phyloP scores from a whole-genome alignment of 2,113 vertebrate genomes.

The Poicephalus meyeri region DNA sequence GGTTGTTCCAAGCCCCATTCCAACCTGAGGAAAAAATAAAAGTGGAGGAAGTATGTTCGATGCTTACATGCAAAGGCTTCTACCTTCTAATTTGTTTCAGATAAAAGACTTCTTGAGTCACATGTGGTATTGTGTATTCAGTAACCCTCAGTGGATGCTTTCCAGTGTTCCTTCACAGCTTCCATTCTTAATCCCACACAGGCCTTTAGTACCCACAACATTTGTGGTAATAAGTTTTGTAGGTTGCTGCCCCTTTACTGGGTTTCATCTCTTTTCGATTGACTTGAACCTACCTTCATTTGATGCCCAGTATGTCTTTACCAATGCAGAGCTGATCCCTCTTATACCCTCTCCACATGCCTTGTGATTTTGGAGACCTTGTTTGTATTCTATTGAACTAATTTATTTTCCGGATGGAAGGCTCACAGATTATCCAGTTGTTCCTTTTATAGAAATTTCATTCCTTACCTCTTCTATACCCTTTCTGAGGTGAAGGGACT shows the following conservation, averaged over 20 bases:
- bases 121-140: not conserved
- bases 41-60: not conserved
- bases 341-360: rapidly evolving
- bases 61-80: not conserved
- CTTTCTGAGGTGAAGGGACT: not conserved
- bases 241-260: not conserved
- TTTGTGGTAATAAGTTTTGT: not conserved
- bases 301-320: not conserved
- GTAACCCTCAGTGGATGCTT: not conserved
- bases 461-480: not conserved
- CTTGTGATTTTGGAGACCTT: not conserved
- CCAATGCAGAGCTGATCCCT: not conserved
- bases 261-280: not conserved
- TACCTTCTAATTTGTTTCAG: not conserved
- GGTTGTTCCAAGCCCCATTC: too few species aligned
- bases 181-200: not conserved
- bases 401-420: not conserved
- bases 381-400: not conserved
- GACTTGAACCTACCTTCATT: not conserved
- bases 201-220: not conserved
- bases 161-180: not conserved
- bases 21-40: not conserved
- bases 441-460: not conserved
- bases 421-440: not conserved
- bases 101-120: not conserved